phyloP scores from a whole-genome alignment of 2,888 invertebrate species.

The Xestobium rufovillosum region DNA sequence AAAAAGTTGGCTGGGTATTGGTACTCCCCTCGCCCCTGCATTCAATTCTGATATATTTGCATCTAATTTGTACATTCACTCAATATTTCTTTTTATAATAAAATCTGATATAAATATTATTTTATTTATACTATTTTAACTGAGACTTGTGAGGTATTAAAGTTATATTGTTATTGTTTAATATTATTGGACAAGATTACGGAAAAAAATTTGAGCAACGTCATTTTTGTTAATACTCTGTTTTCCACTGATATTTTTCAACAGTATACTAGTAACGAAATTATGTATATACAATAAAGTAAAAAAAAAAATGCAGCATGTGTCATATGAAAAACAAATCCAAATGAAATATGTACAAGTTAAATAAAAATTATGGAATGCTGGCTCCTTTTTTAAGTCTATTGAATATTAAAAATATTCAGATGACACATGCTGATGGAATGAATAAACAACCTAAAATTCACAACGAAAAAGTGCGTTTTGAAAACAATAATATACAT shows the following conservation, averaged over 20 bases:
- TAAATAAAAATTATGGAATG: too few relatives aligned
- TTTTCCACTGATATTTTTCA: not conserved
- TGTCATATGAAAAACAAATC: constrained; percentile 24
- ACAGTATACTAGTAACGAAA: not conserved
- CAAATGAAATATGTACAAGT: constrained; percentile 24
- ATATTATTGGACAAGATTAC: constrained; percentile 27
- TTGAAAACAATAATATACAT: too few relatives aligned
- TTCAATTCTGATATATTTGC: constrained; percentile 33
- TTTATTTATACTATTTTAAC: constrained; percentile 39
- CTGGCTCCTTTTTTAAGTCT: too few relatives aligned
- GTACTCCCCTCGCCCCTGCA: too few relatives aligned
- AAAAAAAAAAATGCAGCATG: constrained; percentile 26
- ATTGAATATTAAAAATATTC: too few relatives aligned
- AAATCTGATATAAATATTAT: constrained; percentile 42
- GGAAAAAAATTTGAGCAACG: constrained; percentile 33
- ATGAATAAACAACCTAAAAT: too few relatives aligned
- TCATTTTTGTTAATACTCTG: constrained; percentile 16
- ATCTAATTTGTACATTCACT: constrained; percentile 42
- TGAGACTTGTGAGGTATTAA: constrained; percentile 46
- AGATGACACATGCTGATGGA: too few relatives aligned
- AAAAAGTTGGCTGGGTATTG: too few relatives aligned
- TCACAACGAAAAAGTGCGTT: too few relatives aligned
- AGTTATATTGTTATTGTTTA: constrained; percentile 38
- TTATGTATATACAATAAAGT: constrained; percentile 6
- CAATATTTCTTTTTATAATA: constrained; percentile 32